Percentiles rank a stretch among this genome's conserved stretches.
Conservation (phyloP, 2,797 vertebrate genomes). For the Squalus acanthias region DNA sequence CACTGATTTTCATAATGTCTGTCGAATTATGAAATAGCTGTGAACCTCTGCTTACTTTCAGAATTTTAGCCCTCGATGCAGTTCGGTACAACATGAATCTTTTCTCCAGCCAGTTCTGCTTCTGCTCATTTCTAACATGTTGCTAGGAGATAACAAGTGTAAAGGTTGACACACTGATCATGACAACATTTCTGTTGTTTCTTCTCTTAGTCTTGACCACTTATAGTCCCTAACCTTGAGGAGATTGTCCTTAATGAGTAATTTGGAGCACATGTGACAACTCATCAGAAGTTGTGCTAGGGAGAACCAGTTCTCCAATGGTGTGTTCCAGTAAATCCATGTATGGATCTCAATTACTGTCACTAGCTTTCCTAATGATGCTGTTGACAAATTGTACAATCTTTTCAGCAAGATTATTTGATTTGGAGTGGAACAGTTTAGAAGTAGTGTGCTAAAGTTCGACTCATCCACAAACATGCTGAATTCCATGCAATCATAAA, state of each 20-base stretch:
- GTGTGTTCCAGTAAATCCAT: background rate
- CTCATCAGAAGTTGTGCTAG: background rate
- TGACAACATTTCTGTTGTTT: background rate
- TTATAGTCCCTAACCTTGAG: slow-evolving; percentile 29
- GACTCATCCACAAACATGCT: background rate
- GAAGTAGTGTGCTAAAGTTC: background rate
- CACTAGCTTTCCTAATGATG: slow-evolving; percentile 10
- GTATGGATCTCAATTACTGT: slow-evolving; percentile 18
- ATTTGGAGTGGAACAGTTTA: background rate
- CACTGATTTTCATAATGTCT: background rate
- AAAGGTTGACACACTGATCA: slow-evolving; percentile 9
- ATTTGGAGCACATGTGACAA: slow-evolving; percentile 29
- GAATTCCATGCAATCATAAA: background rate
- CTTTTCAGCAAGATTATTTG: background rate
- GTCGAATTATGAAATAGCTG: background rate
- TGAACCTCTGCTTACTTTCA: background rate
- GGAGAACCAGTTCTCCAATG: background rate
- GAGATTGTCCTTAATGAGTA: slow-evolving; percentile 22
- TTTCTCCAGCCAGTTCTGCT: background rate
- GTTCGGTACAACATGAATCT: background rate
- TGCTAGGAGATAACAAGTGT: background rate
- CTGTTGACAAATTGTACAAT: background rate
- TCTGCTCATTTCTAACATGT: background rate
- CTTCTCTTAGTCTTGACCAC: background rate
- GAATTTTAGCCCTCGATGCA: background rate